Percentiles rank a stretch among this genome's conserved stretches.
Conservation (phyloP, 2,797 vertebrate genomes). For the Brachyalestes nurse region DNA sequence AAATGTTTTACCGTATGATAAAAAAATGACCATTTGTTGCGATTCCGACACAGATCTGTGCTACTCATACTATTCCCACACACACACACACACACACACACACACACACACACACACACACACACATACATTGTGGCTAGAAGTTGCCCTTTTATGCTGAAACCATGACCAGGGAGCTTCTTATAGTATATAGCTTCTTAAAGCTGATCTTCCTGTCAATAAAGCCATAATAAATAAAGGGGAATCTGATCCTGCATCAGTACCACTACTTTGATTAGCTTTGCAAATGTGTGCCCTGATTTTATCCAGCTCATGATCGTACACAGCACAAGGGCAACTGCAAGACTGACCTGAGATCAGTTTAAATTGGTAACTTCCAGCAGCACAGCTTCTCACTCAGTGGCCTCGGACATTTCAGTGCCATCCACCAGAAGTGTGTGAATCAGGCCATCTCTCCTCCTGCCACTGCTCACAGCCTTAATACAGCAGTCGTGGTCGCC, state of each 20-base stretch:
- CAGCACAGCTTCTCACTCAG: conserved; percentile 71
- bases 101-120: not conserved
- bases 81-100: not conserved
- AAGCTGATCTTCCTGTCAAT: too few relatives aligned
- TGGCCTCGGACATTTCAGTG: conserved; percentile 86
- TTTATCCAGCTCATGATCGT: not conserved
- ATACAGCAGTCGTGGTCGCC: conserved; percentile 90
- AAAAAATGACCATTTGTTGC: too few relatives aligned
- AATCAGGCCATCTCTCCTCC: conserved; percentile 92
- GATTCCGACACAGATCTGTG: too few relatives aligned
- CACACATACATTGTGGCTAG: not conserved
- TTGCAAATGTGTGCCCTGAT: not conserved
- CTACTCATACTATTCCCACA: too few relatives aligned
- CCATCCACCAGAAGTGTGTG: conserved; percentile 92
- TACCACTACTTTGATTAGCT: too few relatives aligned
- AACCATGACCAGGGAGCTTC: not conserved
- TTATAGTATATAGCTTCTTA: not conserved
- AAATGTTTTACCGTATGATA: too few relatives aligned
- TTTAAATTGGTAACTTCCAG: not conserved
- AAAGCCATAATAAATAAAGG: too few relatives aligned
- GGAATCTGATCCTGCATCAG: too few relatives aligned
- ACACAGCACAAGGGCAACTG: not conserved
- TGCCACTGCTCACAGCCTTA: conserved; percentile 96
- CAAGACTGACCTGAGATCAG: not conserved
- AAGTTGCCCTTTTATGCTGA: conserved; percentile 8